Evolutionary conservation across 2,888 invertebrate genomes (phyloP).

Genomic region (Hydropsyche betteni): DNA sequence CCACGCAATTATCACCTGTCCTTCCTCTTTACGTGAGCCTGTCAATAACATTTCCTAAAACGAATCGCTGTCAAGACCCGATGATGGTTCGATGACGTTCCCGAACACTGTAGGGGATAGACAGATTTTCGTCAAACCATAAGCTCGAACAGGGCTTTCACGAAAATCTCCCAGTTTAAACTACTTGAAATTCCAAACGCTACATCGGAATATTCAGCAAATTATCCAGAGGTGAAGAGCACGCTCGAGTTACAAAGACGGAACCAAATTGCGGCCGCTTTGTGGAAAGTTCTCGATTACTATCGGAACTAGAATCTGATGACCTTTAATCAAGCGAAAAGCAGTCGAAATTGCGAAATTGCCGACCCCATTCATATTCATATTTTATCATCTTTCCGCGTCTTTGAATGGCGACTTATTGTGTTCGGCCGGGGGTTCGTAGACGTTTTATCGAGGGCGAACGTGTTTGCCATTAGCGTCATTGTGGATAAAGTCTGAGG

Average conservation of each 20-base stretch:
- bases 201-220: slow-evolving; percentile 45
- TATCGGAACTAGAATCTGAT: slow-evolving; percentile 13
- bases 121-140: too few species aligned
- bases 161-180: not conserved
- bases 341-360: not conserved
- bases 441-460: slow-evolving; percentile 30
- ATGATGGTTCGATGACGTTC: slow-evolving; percentile 9
- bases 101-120: too few species aligned
- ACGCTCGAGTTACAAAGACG: slow-evolving; percentile 15
- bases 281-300: not conserved
- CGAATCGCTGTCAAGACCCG: slow-evolving; percentile 34
- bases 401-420: slow-evolving; percentile 43
- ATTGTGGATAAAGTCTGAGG: slow-evolving; percentile 44
- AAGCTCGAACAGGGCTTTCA: not conserved
- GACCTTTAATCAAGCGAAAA: slow-evolving; percentile 10
- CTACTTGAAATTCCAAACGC: slow-evolving; percentile 44
- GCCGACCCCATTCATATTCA: slow-evolving; percentile 65
- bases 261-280: not conserved
- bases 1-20: slow-evolving; percentile 48
- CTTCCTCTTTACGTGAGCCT: slow-evolving; percentile 30
- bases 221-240: slow-evolving; percentile 39
- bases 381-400: slow-evolving; percentile 56
- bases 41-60: slow-evolving; percentile 43
- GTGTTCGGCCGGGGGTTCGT: slow-evolving; percentile 44
- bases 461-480: slow-evolving; percentile 45